A percentile compares a stretch with the other conserved stretches of the same genome.
Conservation (phyloP, 2,113 vertebrate genomes). For the Sterna hirundo region DNA sequence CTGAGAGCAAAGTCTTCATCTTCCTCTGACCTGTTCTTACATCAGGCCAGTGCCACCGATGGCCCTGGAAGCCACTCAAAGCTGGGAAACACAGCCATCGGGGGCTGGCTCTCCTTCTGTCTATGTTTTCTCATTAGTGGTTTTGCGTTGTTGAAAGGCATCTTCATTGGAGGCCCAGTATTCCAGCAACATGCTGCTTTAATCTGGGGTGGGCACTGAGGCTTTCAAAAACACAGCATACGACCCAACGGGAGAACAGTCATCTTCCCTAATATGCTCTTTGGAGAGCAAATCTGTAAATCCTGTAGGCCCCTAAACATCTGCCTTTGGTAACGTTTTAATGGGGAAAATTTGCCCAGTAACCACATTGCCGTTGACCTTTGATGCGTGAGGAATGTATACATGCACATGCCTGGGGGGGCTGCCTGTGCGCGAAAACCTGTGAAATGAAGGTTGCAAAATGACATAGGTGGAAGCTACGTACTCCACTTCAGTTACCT, state of each 20-base stretch:
- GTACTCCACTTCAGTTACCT: background rate
- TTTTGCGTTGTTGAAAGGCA: slow-evolving; percentile 73
- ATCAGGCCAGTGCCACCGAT: background rate
- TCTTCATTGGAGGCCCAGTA: slow-evolving; percentile 68
- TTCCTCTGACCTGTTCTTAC: background rate
- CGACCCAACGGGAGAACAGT: slow-evolving; percentile 39
- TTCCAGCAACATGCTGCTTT: slow-evolving; percentile 69
- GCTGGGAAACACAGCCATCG: background rate
- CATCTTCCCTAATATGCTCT: slow-evolving; percentile 44
- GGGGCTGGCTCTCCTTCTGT: slow-evolving; percentile 24
- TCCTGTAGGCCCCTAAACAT: slow-evolving; percentile 65
- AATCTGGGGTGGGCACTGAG: slow-evolving; percentile 66
- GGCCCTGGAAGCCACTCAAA: slow-evolving; percentile 50
- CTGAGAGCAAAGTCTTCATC: background rate
- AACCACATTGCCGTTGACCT: slow-evolving; percentile 58
- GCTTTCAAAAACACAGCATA: slow-evolving; percentile 56
- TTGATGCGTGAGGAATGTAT: slow-evolving; percentile 45
- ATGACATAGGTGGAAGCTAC: background rate
- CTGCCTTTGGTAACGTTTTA: slow-evolving; percentile 66
- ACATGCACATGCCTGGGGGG: background rate
- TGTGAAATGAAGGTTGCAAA: background rate
- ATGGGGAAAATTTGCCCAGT: slow-evolving; percentile 63
- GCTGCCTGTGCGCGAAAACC: rapidly evolving
- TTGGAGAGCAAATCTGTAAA: slow-evolving; percentile 65
- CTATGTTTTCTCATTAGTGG: slow-evolving; percentile 73